Percentiles rank a stretch among this genome's conserved stretches.
phyloP scores from a whole-genome alignment of 2,797 vertebrate genomes.

The Pseudochirops cupreus region DNA sequence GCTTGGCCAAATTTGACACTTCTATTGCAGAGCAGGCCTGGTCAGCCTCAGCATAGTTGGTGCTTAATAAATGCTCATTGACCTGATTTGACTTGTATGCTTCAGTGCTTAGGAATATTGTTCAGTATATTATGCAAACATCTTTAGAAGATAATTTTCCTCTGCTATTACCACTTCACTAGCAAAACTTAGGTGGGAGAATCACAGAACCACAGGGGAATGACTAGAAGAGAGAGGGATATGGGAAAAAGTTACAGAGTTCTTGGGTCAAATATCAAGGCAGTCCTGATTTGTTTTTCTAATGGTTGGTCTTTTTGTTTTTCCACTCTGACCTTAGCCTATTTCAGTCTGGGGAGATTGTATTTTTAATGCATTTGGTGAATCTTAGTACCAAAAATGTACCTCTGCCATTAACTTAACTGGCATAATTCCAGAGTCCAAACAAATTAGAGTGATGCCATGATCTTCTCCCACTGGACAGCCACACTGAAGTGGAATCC shows the following conservation, averaged over 20 bases:
- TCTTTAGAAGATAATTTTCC: too few species aligned
- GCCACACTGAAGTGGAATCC: not conserved
- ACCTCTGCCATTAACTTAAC: not conserved
- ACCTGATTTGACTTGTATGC: not conserved
- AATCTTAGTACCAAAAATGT: not conserved
- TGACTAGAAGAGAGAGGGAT: not conserved
- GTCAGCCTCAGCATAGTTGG: not conserved
- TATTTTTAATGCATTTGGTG: not conserved
- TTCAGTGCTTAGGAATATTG: not conserved
- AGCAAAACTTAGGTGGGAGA: not conserved
- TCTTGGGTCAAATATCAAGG: too few species aligned
- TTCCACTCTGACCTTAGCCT: not conserved
- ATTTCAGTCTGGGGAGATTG: not conserved
- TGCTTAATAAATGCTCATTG: not conserved
- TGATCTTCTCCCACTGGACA: not conserved
- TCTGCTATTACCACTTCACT: not conserved
- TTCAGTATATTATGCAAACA: not conserved
- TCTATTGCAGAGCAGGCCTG: not conserved
- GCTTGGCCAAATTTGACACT: not conserved
- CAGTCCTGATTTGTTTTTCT: not conserved
- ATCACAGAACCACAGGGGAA: not conserved
- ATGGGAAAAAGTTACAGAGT: accelerated
- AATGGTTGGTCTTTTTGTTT: too few species aligned
- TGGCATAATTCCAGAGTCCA: not conserved
- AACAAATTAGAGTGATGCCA: not conserved